Percentiles rank a stretch among this genome's conserved stretches.
phyloP scores from a whole-genome alignment of 2,888 invertebrate species.

The Lathronympha strigana region DNA sequence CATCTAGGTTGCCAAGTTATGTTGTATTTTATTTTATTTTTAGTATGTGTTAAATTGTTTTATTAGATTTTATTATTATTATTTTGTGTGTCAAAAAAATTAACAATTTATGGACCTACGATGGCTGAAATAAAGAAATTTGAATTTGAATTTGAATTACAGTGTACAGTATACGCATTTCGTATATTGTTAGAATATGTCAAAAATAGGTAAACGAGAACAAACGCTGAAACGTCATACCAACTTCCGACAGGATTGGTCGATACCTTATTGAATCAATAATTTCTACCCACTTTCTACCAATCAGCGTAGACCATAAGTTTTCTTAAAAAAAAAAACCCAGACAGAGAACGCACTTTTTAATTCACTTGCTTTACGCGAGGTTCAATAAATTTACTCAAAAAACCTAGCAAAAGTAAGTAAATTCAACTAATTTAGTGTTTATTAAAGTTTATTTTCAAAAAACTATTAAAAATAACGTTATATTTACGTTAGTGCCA shows the following conservation, averaged over 20 bases:
- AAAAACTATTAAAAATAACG: background rate
- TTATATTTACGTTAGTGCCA: background rate
- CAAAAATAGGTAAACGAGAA: slow-evolving; percentile 1
- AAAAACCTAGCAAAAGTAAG: slow-evolving; percentile 50
- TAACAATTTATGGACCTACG: too few species aligned
- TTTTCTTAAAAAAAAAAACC: slow-evolving; percentile 25
- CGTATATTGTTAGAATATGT: background rate
- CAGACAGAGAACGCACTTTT: slow-evolving; percentile 45
- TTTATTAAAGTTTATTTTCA: slow-evolving; percentile 5
- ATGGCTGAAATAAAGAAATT: background rate
- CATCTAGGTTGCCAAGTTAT: too few species aligned
- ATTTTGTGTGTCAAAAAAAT: too few species aligned
- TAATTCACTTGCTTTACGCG: slow-evolving; percentile 50
- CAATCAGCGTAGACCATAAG: slow-evolving; percentile 10
- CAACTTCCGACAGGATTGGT: slow-evolving; percentile 7
- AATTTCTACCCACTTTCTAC: background rate
- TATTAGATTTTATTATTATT: too few species aligned
- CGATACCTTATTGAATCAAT: background rate
- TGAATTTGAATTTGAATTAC: background rate
- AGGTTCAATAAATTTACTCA: slow-evolving; percentile 36
- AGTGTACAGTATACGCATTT: background rate
- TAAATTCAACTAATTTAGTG: slow-evolving; percentile 40
- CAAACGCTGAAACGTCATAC: slow-evolving; percentile 25
- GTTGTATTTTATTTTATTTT: too few species aligned
- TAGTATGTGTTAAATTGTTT: too few species aligned